Percentiles rank a stretch among this genome's conserved stretches.
Evolutionary conservation across 2,797 vertebrate genomes (phyloP).

Genomic region (Cirrhinus molitorella): DNA sequence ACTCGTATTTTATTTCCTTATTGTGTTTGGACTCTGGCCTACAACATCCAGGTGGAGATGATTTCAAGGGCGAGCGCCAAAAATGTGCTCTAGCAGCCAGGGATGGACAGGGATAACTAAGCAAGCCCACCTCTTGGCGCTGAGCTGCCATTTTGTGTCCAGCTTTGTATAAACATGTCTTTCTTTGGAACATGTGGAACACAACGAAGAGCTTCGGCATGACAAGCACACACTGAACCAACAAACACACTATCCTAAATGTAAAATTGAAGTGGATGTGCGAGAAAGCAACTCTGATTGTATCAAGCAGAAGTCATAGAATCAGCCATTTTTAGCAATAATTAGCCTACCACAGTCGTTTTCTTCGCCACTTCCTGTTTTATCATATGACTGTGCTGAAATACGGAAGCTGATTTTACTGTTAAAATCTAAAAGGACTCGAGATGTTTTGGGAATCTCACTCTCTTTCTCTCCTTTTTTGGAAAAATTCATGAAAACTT

Average conservation of each 20-base stretch:
- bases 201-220: slow-evolving; percentile 9
- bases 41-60: slow-evolving; percentile 69
- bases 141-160: slow-evolving; percentile 57
- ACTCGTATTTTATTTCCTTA: slow-evolving; percentile 67
- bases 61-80: slow-evolving; percentile 63
- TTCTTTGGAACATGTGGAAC: slow-evolving; percentile 49
- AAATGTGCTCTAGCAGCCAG: slow-evolving; percentile 60
- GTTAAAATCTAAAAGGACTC: neutral
- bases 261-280: neutral
- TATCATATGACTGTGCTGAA: slow-evolving; percentile 36
- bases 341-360: slow-evolving; percentile 28
- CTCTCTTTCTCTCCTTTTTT: no score
- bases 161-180: slow-evolving; percentile 51
- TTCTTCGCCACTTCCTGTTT: slow-evolving; percentile 54
- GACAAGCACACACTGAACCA: slow-evolving; percentile 5
- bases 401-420: slow-evolving; percentile 35
- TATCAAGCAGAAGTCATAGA: neutral
- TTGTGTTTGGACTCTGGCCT: slow-evolving; percentile 65
- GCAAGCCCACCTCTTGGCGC: slow-evolving; percentile 57
- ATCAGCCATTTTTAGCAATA: slow-evolving; percentile 31
- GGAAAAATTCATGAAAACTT: no score
- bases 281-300: neutral
- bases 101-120: slow-evolving; percentile 62
- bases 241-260: neutral
- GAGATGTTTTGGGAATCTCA: neutral